Evolutionary conservation across 2,888 invertebrate species (phyloP).

Genomic region (Acrobeloides nanus): DNA sequence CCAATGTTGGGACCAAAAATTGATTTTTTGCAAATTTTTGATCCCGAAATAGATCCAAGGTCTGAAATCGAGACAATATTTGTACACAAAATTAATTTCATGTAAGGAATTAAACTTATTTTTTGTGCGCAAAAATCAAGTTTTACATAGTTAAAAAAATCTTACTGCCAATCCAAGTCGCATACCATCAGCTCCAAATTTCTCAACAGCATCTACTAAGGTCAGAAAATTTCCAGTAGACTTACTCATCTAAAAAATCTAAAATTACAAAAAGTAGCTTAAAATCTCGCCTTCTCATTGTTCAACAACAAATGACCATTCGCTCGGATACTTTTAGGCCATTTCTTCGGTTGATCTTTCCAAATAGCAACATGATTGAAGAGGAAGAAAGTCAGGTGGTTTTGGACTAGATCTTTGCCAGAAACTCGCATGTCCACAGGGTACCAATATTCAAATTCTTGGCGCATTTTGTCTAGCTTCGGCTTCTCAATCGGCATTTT

Average conservation of each 20-base stretch:
- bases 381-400: constrained; percentile 88
- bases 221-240: constrained; percentile 97
- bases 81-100: no score
- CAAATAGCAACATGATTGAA: constrained; percentile 95
- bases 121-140: no score
- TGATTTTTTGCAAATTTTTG: no score
- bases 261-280: no score
- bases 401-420: constrained; percentile 93
- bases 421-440: constrained; percentile 85
- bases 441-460: constrained; percentile 93
- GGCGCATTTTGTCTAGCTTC: constrained; percentile 48
- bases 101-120: background rate
- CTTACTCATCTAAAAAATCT: constrained; percentile 86
- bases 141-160: background rate
- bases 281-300: constrained; percentile 70
- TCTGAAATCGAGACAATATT: no score
- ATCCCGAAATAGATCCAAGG: no score
- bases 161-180: constrained; percentile 72
- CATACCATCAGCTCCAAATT: constrained; percentile 95
- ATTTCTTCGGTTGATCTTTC: constrained; percentile 70
- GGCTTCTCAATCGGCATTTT: constrained; percentile 63
- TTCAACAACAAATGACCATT: constrained; percentile 93
- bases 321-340: constrained; percentile 81
- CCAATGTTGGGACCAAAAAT: no score
- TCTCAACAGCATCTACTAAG: constrained; percentile 72